Conservation (phyloP, 2,797 vertebrate species). For the Sebastes iracundus region DNA sequence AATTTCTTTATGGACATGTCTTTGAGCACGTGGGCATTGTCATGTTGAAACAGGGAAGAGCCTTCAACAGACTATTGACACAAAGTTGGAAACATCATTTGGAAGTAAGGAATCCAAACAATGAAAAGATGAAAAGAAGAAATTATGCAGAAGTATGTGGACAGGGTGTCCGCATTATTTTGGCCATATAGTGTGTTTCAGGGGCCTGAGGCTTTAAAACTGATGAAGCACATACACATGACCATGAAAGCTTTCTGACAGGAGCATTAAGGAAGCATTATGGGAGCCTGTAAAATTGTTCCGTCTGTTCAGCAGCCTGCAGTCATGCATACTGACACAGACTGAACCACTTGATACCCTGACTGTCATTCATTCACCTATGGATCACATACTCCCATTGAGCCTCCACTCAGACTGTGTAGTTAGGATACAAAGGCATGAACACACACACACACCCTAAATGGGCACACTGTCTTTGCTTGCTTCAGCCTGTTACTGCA, state of each 20-base stretch:
- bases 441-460: background rate
- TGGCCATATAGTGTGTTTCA: background rate
- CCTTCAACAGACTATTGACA: background rate
- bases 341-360: background rate
- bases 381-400: background rate
- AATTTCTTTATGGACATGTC: too few relatives aligned
- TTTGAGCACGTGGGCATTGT: background rate
- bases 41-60: too few relatives aligned
- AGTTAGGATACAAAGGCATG: background rate
- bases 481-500: slow-evolving; percentile 35
- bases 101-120: background rate
- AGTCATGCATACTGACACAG: slow-evolving; percentile 1
- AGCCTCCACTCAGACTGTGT: background rate
- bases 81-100: background rate
- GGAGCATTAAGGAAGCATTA: background rate
- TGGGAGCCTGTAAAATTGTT: background rate
- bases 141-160: background rate
- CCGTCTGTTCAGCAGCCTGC: background rate
- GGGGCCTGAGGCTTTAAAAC: background rate
- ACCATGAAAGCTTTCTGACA: background rate
- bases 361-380: background rate
- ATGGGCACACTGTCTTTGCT: background rate
- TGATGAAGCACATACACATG: background rate
- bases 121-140: background rate
- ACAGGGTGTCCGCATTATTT: background rate